Base-by-base conservation (phyloP, 2,888 invertebrate genomes). In the Galeruca laticollis region DNA sequence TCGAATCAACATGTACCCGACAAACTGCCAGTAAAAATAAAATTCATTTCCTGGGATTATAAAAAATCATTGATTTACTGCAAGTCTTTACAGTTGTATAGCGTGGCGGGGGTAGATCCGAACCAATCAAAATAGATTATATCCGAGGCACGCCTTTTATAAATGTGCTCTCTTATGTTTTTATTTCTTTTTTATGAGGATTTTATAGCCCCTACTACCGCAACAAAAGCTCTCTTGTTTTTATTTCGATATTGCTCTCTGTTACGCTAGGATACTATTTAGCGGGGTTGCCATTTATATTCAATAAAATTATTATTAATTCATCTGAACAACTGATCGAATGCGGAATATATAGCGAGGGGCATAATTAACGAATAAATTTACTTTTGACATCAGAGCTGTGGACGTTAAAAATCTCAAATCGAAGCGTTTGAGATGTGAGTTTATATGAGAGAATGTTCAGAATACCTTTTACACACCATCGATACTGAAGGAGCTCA, bases 61-160 rank as follows among this genome's bases (percentile, higher is more conserved):
- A 80, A 81, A 81, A 81, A 82, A 81, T 79, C 82, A 79, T 80
- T 79, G 80, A 80, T 80, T 80, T 80, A 80, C 77, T 78, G 78
- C 75, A 76, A 78, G 75, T 72, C 74, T 75, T 71, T 66, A 69
- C 66, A 47, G 40, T 71, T 54, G 69, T 70, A 68, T 18, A 57
- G 35, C 74, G 72, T 71, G 72, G 75, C 68, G 73, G 71, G 72
- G 72, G 61, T 60, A 71, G 60, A 56, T 63, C 13, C 73, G 75
- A 77, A 78, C 80, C 80, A 79, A 80, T 80, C 78, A 78, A 79
- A 79, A 75, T 76, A 78, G 77, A 77, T 79, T 76, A 77, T 77
- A 76, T 72, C 70, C 75, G 68, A 72, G 78, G 73, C 78, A 77
- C 80, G 80, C 80, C 80, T 79, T 77, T 78, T 69, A 78, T 80